Evolutionary conservation across 2,888 invertebrate species (phyloP).

Genomic region (Hydropsyche betteni): DNA sequence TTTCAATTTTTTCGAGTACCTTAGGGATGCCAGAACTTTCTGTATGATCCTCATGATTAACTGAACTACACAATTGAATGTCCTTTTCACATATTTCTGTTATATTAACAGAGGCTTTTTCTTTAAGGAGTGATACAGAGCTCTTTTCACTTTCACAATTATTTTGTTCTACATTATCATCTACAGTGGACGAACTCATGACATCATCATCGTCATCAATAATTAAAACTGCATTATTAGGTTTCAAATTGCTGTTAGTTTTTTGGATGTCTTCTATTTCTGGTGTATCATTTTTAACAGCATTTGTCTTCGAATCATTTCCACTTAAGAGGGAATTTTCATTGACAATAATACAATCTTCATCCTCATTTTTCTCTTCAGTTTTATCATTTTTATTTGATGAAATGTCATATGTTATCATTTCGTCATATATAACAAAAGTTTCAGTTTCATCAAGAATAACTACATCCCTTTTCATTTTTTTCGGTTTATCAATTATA

Average conservation of each 20-base stretch:
- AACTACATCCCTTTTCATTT: slow-evolving; percentile 42
- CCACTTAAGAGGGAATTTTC: not conserved
- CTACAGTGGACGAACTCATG: not conserved
- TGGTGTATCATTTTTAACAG: not conserved
- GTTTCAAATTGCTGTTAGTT: too few relatives aligned
- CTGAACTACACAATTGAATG: too few relatives aligned
- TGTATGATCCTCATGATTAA: too few relatives aligned
- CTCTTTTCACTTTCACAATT: too few relatives aligned
- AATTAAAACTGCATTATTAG: too few relatives aligned
- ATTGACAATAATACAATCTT: not conserved
- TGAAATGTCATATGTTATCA: slow-evolving; percentile 1
- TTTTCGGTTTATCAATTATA: slow-evolving; percentile 42
- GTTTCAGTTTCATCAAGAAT: slow-evolving; percentile 42
- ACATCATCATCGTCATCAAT: not conserved
- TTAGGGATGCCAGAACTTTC: too few relatives aligned
- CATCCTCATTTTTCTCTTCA: not conserved
- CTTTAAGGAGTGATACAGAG: too few relatives aligned
- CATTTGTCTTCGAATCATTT: slow-evolving; percentile 4
- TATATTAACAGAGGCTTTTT: too few relatives aligned
- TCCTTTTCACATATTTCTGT: too few relatives aligned
- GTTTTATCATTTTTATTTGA: not conserved
- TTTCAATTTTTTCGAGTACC: not conserved
- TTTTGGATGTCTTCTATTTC: too few relatives aligned
- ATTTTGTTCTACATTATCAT: too few relatives aligned
- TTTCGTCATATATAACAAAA: slow-evolving; percentile 24